Percentiles rank a stretch among this genome's conserved stretches.
These are phyloP conservation scores for Aphidius ervi DNA, from an alignment of 1,140 invertebrate species.

Conservation along the genomic window DNA sequence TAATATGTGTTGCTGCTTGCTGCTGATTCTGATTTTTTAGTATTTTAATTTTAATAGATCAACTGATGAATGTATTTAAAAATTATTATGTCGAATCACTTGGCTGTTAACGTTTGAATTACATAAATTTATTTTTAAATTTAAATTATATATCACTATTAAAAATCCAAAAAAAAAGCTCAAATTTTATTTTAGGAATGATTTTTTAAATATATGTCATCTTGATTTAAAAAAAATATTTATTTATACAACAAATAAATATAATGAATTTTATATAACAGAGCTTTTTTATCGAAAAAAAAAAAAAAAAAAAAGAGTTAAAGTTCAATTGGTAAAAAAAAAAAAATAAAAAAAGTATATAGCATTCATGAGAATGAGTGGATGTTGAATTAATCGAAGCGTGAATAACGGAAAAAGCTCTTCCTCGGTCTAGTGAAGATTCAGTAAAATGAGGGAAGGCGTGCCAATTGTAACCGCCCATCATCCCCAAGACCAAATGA, in stretches of 20 bases:
- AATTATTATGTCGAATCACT: too few relatives aligned
- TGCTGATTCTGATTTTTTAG: too few relatives aligned
- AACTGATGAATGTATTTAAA: too few relatives aligned
- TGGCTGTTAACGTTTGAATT: too few relatives aligned
- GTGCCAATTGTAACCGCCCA: slow-evolving; percentile 5
- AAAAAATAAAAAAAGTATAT: neutral
- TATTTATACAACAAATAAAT: neutral
- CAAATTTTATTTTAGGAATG: too few relatives aligned
- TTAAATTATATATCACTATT: too few relatives aligned
- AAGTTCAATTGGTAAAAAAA: neutral
- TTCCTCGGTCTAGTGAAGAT: slow-evolving; percentile 6
- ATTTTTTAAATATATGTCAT: too few relatives aligned
- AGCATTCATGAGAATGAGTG: neutral
- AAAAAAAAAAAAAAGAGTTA: neutral
- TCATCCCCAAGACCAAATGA: too few relatives aligned
- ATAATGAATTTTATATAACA: neutral
- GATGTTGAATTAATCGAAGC: slow-evolving; percentile 4
- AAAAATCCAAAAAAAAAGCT: too few relatives aligned
- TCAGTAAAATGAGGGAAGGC: slow-evolving; percentile 1
- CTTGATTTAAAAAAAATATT: neutral
- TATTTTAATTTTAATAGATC: too few relatives aligned
- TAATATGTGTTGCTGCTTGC: too few relatives aligned
- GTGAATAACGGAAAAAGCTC: slow-evolving; percentile 14
- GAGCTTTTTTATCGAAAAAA: neutral
- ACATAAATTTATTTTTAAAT: too few relatives aligned